Evolutionary conservation across 1,140 invertebrate species (phyloP), one percentile per base, ranked within the genome.

Genomic region (Ceratosolen solmsi): DNA sequence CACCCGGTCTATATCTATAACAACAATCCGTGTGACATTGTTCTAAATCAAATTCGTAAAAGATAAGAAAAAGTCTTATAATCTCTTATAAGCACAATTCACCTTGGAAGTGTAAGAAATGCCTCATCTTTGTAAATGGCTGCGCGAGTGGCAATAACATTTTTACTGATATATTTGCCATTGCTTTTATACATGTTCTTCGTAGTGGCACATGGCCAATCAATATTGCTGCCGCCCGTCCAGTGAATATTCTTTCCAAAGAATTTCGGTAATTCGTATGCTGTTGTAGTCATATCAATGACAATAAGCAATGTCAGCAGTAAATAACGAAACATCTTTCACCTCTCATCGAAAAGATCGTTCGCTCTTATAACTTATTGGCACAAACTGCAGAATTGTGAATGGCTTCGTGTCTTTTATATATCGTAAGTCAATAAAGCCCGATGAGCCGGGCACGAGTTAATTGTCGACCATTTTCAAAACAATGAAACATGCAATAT

Each of bases 111-210:
- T 0, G 93, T 92, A 1, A 95, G 84, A 58, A 94, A 93, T 0
- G 91, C 92, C 1, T 93, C 87, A 68, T 94, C 93, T 73, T 92
- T 92, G 84, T 91, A 93, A 60, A 95, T 90, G 82, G 94, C 94
- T 0, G 91, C 89, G 8, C 94, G 91, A 9, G 94, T 95, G 0
- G 91, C 91, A 51, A 95, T 94, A 22, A 94, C 89, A 85, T 94
- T 94, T 82, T 89, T 92, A 15, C 93, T 87, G 54, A 93, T 90
- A 87, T 93, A 94, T 36, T 93, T 90, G 2, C 93, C 93, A 4
- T 91, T 92, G 22, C 89, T 90, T 46, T 90, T 89, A 86, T 94
- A 94, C 73, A 94, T 93, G 79, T 91, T 93, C 86, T 92, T 93
- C 20, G 93, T 94, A 54, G 90, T 91, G 2, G 92, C 86, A 79